These are phyloP conservation scores for Arenaria interpres DNA, from an alignment of 2,113 vertebrate genomes.

Conservation along the genomic window DNA sequence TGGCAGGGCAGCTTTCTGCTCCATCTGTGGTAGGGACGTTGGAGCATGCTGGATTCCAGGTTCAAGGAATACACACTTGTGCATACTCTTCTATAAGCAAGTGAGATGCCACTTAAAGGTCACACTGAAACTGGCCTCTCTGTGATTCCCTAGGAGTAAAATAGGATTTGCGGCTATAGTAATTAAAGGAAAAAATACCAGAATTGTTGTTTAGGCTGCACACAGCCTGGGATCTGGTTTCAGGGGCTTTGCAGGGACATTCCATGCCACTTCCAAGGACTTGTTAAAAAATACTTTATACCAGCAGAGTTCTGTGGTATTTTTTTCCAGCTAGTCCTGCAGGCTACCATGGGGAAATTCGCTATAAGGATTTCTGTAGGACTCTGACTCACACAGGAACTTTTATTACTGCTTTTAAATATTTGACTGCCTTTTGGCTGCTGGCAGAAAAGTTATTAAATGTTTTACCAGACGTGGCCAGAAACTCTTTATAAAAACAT, in stretches of 20 bases:
- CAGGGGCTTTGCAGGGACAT: not conserved
- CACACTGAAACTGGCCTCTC: not conserved
- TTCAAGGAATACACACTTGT: not conserved
- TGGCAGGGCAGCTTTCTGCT: not conserved
- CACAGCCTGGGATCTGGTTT: not conserved
- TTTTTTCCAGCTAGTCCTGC: conserved; percentile 6
- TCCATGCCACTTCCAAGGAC: not conserved
- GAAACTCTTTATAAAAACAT: conserved; percentile 34
- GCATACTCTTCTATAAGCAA: not conserved
- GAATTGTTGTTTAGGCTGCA: not conserved
- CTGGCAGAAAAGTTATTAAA: conserved; percentile 47
- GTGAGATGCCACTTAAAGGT: not conserved
- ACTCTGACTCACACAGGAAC: conserved; percentile 14
- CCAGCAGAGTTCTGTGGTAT: not conserved
- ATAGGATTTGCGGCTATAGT: not conserved
- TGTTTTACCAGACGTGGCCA: conserved; percentile 54
- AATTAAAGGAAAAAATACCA: not conserved
- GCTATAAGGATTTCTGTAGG: not conserved
- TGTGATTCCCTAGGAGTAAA: not conserved
- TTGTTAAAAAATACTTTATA: conserved; percentile 13
- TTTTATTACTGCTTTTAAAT: conserved; percentile 50
- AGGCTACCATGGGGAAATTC: conserved; percentile 45
- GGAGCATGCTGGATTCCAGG: not conserved
- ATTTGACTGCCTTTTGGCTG: conserved; percentile 43
- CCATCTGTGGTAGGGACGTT: not conserved